phyloP scores from a whole-genome alignment of 2,113 vertebrate species.

The Melanostigma gelatinosum region DNA sequence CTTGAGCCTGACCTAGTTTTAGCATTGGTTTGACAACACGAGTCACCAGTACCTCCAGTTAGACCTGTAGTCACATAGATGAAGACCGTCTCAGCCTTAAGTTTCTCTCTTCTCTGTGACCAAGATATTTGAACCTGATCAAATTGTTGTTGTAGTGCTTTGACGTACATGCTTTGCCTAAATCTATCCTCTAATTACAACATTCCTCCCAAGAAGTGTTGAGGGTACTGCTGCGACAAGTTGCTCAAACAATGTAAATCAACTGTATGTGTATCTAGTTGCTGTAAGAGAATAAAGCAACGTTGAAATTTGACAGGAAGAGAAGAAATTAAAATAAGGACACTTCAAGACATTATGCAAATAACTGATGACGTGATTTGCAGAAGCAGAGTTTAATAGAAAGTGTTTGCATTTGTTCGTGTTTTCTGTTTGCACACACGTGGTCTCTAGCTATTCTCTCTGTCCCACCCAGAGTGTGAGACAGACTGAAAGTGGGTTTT shows the following conservation, averaged over 20 bases:
- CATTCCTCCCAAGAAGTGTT: background rate
- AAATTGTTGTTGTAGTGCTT: background rate
- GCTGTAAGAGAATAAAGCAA: background rate
- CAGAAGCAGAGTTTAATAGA: background rate
- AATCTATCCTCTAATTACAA: background rate
- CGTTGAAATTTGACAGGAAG: background rate
- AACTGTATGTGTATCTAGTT: background rate
- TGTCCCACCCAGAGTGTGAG: conserved; percentile 56
- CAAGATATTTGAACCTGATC: no score
- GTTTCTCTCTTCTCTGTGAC: background rate
- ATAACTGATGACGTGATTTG: background rate
- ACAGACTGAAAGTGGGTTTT: conserved; percentile 50
- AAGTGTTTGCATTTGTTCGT: background rate
- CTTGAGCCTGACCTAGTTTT: background rate
- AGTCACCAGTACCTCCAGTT: background rate
- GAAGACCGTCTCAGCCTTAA: background rate
- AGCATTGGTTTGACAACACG: background rate
- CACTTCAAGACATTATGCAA: background rate
- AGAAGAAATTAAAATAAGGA: background rate
- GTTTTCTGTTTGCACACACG: background rate
- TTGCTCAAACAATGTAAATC: background rate
- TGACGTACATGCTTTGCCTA: background rate
- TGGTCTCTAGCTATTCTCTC: conserved; percentile 7
- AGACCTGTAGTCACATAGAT: background rate
- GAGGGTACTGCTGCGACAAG: background rate